A percentile compares a stretch with the other conserved stretches of the same genome.
Conservation (phyloP, 2,888 invertebrate genomes). For the Euspilapteryx auroguttella region DNA sequence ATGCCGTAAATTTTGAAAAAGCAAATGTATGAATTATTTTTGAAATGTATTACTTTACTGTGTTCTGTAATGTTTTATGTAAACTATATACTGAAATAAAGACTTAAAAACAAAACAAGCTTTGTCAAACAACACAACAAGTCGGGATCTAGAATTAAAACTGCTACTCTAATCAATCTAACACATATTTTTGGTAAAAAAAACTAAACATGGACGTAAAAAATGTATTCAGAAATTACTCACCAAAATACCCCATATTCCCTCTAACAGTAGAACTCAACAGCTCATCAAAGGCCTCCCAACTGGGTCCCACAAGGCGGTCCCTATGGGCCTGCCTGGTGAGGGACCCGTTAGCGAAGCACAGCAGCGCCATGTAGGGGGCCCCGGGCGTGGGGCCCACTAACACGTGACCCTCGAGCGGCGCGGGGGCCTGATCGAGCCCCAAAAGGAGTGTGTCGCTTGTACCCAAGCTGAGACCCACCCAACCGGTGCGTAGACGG, state of each 20-base stretch:
- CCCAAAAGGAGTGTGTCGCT: constrained; percentile 91
- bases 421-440: constrained; percentile 66
- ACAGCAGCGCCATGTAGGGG: constrained; percentile 87
- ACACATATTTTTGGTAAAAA: neutral
- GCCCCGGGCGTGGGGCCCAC: constrained; percentile 80
- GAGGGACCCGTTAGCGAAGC: constrained; percentile 93
- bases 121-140: too few relatives aligned
- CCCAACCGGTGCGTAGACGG: constrained; percentile 75
- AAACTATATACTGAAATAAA: too few relatives aligned
- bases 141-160: too few relatives aligned
- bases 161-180: too few relatives aligned
- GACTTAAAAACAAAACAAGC: too few relatives aligned
- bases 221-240: constrained; percentile 11
- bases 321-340: constrained; percentile 84
- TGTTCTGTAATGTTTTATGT: too few relatives aligned
- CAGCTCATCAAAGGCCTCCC: constrained; percentile 83
- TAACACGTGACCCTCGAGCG: constrained; percentile 82
- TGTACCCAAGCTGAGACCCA: constrained; percentile 89
- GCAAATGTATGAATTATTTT: too few relatives aligned
- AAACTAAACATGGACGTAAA: neutral
- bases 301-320: constrained; percentile 71
- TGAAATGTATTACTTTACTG: too few relatives aligned
- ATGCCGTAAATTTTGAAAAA: too few relatives aligned
- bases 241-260: constrained; percentile 90
- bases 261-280: constrained; percentile 84